Conservation (phyloP, 2,797 vertebrate genomes). For the Cetoscarus ocellatus region DNA sequence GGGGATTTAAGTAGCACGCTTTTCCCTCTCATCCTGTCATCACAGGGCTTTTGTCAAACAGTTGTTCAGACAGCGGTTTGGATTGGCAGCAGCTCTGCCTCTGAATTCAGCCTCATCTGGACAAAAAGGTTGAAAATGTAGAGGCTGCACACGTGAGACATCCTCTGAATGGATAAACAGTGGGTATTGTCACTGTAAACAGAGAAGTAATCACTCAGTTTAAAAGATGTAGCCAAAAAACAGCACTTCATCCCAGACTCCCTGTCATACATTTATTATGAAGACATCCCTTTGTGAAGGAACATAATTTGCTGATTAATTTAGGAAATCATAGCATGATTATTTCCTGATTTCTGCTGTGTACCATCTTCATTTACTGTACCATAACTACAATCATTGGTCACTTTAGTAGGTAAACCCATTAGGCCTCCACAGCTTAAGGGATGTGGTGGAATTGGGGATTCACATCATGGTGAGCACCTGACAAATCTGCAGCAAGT, state of each 20-base stretch:
- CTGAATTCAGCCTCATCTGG: constrained; percentile 13
- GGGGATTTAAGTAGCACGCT: constrained; percentile 60
- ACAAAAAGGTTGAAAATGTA: constrained; percentile 40
- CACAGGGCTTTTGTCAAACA: constrained; percentile 52
- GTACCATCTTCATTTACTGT: too few species aligned
- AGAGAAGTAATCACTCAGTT: constrained; percentile 48
- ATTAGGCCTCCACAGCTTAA: too few species aligned
- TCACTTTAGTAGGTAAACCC: too few species aligned
- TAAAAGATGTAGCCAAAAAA: constrained; percentile 22
- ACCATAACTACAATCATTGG: too few species aligned
- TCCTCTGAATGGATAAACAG: constrained; percentile 47
- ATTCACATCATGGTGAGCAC: too few species aligned
- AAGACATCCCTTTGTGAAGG: constrained; percentile 16
- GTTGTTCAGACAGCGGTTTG: constrained; percentile 24
- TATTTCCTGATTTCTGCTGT: too few species aligned
- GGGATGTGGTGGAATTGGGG: too few species aligned
- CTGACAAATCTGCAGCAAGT: too few species aligned
- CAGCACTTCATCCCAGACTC: constrained; percentile 40
- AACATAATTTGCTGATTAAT: constrained; percentile 15
- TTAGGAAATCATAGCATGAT: constrained; percentile 12
- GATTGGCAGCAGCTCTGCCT: constrained; percentile 14
- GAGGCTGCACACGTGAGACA: constrained; percentile 59
- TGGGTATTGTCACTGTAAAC: not conserved
- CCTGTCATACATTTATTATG: constrained; percentile 11
- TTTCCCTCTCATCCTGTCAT: constrained; percentile 48